A percentile compares a stretch with the other conserved stretches of the same genome.
Evolutionary conservation across 2,113 vertebrate species (phyloP).

Genomic region (Cololabis saira): DNA sequence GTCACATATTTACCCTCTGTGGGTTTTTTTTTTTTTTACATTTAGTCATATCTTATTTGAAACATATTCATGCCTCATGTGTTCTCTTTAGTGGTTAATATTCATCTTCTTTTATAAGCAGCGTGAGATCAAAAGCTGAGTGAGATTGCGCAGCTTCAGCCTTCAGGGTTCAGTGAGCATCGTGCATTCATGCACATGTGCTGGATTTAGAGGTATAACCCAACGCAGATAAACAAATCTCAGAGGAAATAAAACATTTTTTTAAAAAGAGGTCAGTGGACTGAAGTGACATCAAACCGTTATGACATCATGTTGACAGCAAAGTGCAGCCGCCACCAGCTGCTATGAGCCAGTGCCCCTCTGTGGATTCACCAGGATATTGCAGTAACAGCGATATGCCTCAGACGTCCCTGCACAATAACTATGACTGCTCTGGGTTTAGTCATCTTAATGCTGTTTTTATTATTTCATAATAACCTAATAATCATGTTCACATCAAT

Average conservation of each 20-base stretch:
- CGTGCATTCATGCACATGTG: background rate
- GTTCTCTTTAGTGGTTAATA: background rate
- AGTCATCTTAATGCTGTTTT: conserved; percentile 3
- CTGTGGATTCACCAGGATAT: conserved; percentile 68
- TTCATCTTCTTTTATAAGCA: background rate
- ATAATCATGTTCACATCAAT: conserved; percentile 7
- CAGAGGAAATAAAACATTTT: conserved; percentile 61
- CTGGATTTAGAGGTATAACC: conserved; percentile 31
- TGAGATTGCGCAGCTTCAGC: background rate
- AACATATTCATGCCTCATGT: background rate
- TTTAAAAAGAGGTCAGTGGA: conserved; percentile 77
- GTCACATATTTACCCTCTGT: too few relatives aligned
- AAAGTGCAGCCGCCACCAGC: conserved; percentile 10
- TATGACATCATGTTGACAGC: conserved; percentile 60
- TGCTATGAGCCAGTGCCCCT: conserved; percentile 65
- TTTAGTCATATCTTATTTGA: too few relatives aligned
- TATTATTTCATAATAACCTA: background rate
- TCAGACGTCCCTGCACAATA: conserved; percentile 33
- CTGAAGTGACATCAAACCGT: conserved; percentile 75
- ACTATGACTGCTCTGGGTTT: conserved; percentile 9
- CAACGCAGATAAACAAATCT: conserved; percentile 51
- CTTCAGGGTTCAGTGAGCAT: conserved; percentile 29
- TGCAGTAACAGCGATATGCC: conserved; percentile 57
- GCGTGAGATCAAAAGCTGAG: background rate
- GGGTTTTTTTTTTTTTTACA: too few relatives aligned